phyloP scores from a whole-genome alignment of 2,113 vertebrate species.

The Puffinus mauretanicus region DNA sequence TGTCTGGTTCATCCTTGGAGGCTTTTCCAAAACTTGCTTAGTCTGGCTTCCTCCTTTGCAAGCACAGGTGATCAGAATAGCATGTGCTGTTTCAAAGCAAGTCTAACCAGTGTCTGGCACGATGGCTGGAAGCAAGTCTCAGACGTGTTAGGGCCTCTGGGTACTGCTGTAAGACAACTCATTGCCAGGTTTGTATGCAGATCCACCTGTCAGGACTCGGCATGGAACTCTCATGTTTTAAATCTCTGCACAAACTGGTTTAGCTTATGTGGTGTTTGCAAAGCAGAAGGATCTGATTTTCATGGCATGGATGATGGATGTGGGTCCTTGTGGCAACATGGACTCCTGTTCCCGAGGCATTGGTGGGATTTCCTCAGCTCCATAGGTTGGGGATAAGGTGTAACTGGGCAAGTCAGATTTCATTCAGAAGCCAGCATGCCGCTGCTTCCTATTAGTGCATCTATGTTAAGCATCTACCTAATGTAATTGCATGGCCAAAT shows the following conservation, averaged over 20 bases:
- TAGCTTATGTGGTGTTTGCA: not conserved
- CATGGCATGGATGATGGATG: not conserved
- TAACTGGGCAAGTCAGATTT: not conserved
- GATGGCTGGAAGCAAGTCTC: not conserved
- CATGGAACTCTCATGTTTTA: accelerated
- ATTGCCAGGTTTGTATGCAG: not conserved
- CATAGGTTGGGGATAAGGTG: not conserved
- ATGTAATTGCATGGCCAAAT: not conserved
- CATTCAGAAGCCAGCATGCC: not conserved
- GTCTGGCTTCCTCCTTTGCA: not conserved
- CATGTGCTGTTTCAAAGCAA: not conserved
- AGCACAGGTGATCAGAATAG: not conserved
- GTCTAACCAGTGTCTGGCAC: not conserved
- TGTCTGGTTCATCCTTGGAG: not conserved
- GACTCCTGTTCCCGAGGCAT: not conserved
- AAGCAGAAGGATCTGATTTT: not conserved
- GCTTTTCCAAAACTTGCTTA: not conserved
- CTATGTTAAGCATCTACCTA: not conserved
- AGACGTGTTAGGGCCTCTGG: not conserved
- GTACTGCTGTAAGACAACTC: not conserved
- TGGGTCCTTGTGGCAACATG: not conserved
- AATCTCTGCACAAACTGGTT: not conserved
- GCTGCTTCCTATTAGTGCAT: not conserved
- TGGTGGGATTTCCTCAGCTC: not conserved
- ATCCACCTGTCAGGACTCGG: not conserved